Evolutionary conservation across 1,140 invertebrate species (phyloP).

Genomic region (Hermetia illucens): DNA sequence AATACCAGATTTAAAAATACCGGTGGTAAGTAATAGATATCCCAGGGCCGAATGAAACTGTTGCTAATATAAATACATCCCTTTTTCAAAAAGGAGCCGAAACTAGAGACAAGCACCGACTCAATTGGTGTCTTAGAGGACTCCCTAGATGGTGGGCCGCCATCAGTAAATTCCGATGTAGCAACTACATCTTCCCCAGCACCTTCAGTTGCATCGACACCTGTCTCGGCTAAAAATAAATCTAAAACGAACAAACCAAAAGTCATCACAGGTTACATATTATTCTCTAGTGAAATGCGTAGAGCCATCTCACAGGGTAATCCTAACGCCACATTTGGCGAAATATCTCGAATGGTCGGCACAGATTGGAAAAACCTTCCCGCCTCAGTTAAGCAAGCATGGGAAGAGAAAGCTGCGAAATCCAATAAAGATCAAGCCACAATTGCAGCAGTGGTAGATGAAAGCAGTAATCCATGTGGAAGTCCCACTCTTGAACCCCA

Average conservation of each 20-base stretch:
- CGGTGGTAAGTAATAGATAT: no score
- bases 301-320: slow-evolving; percentile 62
- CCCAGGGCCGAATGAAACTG: no score
- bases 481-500: slow-evolving; percentile 21
- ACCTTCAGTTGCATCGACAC: slow-evolving; percentile 37
- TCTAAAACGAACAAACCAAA: slow-evolving; percentile 47
- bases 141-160: slow-evolving; percentile 55
- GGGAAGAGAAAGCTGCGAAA: slow-evolving; percentile 79
- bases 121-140: slow-evolving; percentile 47
- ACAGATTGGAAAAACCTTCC: slow-evolving; percentile 91
- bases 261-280: slow-evolving; percentile 93
- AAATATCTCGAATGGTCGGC: slow-evolving; percentile 93
- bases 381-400: slow-evolving; percentile 74
- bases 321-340: slow-evolving; percentile 90
- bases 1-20: no score
- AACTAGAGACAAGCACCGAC: slow-evolving; percentile 35
- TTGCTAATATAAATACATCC: no score
- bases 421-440: slow-evolving; percentile 62
- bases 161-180: slow-evolving; percentile 55
- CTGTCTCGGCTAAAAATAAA: slow-evolving; percentile 35
- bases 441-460: slow-evolving; percentile 30
- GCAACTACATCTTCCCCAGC: slow-evolving; percentile 30
- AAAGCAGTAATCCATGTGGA: slow-evolving; percentile 26
- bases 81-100: slow-evolving; percentile 6
- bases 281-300: slow-evolving; percentile 94